Percentiles rank a stretch among this genome's conserved stretches.
These are phyloP conservation scores for Lithophane leautieri DNA, from an alignment of 2,888 invertebrate genomes.

Conservation along the genomic window DNA sequence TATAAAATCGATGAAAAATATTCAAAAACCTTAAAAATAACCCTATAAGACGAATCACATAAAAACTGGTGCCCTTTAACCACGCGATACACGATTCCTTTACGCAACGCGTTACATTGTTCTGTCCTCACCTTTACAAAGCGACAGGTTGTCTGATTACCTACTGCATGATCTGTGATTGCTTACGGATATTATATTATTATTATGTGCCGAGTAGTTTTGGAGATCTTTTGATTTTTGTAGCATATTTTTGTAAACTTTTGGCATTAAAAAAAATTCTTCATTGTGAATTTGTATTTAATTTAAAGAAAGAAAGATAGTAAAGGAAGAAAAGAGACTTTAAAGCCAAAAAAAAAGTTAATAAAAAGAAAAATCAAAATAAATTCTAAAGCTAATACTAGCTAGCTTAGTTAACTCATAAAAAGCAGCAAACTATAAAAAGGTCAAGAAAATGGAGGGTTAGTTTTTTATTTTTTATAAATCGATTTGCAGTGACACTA, in stretches of 20 bases:
- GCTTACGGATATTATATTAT: conserved; percentile 56
- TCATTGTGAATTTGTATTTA: neutral
- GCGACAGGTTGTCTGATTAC: conserved; percentile 67
- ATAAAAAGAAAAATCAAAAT: no score
- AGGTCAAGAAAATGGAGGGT: neutral
- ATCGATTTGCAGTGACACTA: neutral
- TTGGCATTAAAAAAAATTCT: neutral
- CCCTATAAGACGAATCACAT: neutral
- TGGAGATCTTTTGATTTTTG: conserved; percentile 37
- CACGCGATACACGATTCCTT: conserved; percentile 42
- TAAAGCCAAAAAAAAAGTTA: neutral
- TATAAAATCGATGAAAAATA: neutral
- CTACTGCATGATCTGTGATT: conserved; percentile 62
- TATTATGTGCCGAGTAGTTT: conserved; percentile 34
- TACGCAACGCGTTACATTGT: conserved; percentile 54
- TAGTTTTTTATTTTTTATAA: neutral
- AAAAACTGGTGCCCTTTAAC: conserved; percentile 52
- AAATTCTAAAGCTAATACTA: no score
- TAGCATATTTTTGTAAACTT: no score
- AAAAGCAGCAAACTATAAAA: neutral
- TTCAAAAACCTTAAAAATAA: no score
- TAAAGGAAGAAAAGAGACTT: neutral
- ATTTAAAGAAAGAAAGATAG: neutral
- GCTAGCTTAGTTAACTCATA: neutral
- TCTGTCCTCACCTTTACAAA: conserved; percentile 67